Evolutionary conservation across 2,113 vertebrate species (phyloP).

Genomic region (Triplophysa tibetana): DNA sequence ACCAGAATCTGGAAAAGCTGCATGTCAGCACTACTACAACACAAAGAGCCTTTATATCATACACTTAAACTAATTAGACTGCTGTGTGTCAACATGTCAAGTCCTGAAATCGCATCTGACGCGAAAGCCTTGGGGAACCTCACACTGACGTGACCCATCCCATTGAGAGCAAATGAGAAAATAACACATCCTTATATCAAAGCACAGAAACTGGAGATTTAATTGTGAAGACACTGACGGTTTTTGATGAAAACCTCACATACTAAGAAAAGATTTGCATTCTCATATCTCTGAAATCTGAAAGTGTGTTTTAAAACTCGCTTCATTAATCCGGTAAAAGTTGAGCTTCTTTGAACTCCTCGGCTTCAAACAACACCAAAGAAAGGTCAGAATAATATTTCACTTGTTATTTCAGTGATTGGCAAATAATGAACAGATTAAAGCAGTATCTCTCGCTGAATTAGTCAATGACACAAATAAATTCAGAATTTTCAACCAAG

Average conservation of each 20-base stretch:
- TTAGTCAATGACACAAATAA: not conserved
- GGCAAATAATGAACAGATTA: not conserved
- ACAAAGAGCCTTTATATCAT: constrained; percentile 2
- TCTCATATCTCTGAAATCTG: not conserved
- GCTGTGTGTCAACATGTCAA: constrained; percentile 40
- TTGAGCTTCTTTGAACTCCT: constrained; percentile 41
- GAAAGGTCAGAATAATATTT: constrained; percentile 32
- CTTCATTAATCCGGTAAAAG: not conserved
- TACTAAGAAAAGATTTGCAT: not conserved
- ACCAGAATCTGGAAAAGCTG: not conserved
- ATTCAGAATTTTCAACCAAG: not conserved
- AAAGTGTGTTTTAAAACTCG: not conserved
- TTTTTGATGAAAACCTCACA: not conserved
- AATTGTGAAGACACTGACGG: too few relatives aligned
- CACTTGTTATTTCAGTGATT: not conserved
- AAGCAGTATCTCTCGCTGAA: not conserved
- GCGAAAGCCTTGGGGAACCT: not conserved
- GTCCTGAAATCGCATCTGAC: not conserved
- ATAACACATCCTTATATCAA: too few relatives aligned
- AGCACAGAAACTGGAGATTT: too few relatives aligned
- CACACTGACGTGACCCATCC: not conserved
- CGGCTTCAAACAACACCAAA: constrained; percentile 31
- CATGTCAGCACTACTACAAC: constrained; percentile 10
- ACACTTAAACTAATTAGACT: constrained; percentile 1
- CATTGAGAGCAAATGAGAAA: too few relatives aligned